These are phyloP conservation scores for Chelonia mydas DNA, from an alignment of 2,797 vertebrate genomes.

Conservation along the genomic window DNA sequence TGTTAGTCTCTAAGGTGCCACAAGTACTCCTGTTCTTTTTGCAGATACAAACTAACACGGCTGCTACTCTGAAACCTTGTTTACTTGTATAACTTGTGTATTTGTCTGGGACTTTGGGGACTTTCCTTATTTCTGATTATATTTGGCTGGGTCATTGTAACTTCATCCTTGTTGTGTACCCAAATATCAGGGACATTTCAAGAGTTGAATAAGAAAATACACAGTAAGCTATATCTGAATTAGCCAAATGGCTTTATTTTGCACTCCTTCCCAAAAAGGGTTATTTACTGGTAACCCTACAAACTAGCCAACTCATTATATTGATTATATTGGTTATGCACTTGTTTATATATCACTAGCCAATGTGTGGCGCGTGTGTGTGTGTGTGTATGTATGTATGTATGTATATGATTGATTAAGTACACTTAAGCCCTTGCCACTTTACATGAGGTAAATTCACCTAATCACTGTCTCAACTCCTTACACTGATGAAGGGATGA, in stretches of 20 bases:
- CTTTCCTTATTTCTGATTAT: not conserved
- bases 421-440: not conserved
- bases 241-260: not conserved
- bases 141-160: not conserved
- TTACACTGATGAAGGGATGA: not conserved
- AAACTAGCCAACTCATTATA: too few relatives aligned
- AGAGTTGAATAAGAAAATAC: not conserved
- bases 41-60: too few relatives aligned
- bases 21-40: too few relatives aligned
- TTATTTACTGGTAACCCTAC: too few relatives aligned
- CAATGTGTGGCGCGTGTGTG: too few relatives aligned
- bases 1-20: too few relatives aligned
- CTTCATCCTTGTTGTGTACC: not conserved
- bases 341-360: too few relatives aligned
- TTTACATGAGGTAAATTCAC: not conserved
- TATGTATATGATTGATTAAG: not conserved
- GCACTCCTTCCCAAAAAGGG: not conserved
- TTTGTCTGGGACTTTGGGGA: not conserved
- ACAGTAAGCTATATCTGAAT: not conserved
- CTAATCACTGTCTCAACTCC: not conserved
- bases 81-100: not conserved
- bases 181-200: not conserved
- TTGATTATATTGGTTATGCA: too few relatives aligned
- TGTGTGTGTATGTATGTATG: too few relatives aligned
- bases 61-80: not conserved